Base-by-base conservation (phyloP, 2,888 invertebrate genomes). In the Ferrisia virgata region DNA sequence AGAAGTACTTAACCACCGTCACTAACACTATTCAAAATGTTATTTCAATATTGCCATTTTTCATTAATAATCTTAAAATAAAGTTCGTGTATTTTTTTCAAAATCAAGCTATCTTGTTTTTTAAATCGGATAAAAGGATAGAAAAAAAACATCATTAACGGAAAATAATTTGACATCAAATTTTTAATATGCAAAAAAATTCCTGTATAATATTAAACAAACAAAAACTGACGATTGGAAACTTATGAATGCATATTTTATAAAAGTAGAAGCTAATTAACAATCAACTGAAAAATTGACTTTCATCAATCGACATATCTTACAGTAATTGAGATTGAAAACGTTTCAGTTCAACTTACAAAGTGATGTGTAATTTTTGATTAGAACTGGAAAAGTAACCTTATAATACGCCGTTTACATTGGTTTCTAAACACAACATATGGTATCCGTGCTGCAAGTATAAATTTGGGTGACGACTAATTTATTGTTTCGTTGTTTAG, bases 401-500 rank as follows among this genome's bases (percentile, higher is more conserved):
- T 5, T 25, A 6, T 15, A 64, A 28, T 28, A 64, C 15, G 11
- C 5, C 18, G 18, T 76, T 76, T 76, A 36, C 72, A 76, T 33
- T 28, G 18, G 11, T 36, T 18, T 15, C 36, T 36, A 36, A 76
- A 76, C 31, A 31, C 33, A n/a, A 76, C 22, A 76, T 18, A 76
- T 39, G 25, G 79, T 43, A 31, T 18, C 33, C n/a, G 22, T n/a
- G 11, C 31, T 43, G 28, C 47, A 31, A n/a, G 79, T 18, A 8
- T 13, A 82, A 82, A 82, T 64, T 58, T 39, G 69, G 82, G 39
- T 69, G 69, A 64, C 69, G 39, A 64, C 39, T 82, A 82, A 82
- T 82, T 76, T 76, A 83, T 83, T 76, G 72, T 83, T 76, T 33
- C 28, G 40, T 43, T 83, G 69, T 83, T 82, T 72, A 36, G 39